Conservation (phyloP, 37 sponge, comb jelly and placozoan species). For the Beroe ovata region DNA sequence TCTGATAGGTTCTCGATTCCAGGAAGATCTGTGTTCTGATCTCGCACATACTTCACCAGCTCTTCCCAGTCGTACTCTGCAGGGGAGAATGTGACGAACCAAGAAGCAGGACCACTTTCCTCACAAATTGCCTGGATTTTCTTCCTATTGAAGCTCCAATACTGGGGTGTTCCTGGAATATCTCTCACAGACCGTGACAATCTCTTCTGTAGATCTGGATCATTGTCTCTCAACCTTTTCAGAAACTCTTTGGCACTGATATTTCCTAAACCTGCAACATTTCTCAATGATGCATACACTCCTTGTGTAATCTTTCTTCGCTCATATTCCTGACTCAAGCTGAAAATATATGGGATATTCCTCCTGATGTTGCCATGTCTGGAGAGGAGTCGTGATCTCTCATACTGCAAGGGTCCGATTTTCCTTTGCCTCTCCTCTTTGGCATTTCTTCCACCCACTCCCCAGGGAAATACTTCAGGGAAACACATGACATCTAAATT, state of each 20-base stretch:
- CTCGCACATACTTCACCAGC: background rate
- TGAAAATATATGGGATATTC: background rate
- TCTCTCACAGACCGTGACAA: background rate
- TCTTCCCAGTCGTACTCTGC: conserved; percentile 22
- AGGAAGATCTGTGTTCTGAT: background rate
- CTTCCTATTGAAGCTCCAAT: background rate
- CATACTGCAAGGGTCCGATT: background rate
- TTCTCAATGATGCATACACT: background rate
- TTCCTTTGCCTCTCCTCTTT: background rate
- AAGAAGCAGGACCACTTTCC: background rate
- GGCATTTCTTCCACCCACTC: background rate
- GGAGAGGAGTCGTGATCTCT: background rate
- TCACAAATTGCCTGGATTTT: background rate
- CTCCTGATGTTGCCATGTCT: background rate
- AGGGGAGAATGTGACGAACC: background rate
- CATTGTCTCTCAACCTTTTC: background rate
- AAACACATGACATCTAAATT: background rate
- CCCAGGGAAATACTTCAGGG: background rate
- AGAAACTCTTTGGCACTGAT: background rate
- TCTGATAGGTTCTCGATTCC: background rate
- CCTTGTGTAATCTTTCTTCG: background rate
- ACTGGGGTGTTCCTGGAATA: background rate
- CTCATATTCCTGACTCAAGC: background rate
- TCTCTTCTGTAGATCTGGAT: background rate
- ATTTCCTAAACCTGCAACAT: background rate